Conservation (phyloP, 2,797 vertebrate genomes). For the Cuculus canorus region DNA sequence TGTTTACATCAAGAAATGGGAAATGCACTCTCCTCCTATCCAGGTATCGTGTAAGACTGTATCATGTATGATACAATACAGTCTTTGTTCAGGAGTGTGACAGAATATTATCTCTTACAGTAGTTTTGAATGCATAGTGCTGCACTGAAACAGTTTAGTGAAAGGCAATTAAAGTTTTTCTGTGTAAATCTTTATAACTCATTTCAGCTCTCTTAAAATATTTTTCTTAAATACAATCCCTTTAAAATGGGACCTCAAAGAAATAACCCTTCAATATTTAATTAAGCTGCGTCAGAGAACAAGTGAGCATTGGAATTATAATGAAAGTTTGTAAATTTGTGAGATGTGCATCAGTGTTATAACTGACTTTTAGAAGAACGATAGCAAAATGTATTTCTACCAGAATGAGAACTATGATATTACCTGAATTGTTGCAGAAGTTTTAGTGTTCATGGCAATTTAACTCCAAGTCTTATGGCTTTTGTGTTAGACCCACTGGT, state of each 20-base stretch:
- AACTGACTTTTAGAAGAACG: not conserved
- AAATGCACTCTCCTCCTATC: not conserved
- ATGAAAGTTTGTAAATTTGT: constrained; percentile 18
- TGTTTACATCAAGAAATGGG: not conserved
- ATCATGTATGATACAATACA: not conserved
- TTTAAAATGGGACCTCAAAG: not conserved
- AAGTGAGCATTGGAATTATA: not conserved
- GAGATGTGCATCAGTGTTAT: not conserved
- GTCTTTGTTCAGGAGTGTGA: not conserved
- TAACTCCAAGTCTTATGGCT: not conserved
- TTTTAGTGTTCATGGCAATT: not conserved
- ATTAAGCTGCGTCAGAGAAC: constrained; percentile 16
- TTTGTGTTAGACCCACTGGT: not conserved
- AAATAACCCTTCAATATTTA: constrained; percentile 23
- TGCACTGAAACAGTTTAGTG: not conserved
- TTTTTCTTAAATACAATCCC: not conserved
- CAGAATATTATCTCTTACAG: not conserved
- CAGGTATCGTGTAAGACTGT: not conserved
- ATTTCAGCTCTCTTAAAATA: not conserved
- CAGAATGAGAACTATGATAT: not conserved
- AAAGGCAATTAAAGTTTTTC: not conserved
- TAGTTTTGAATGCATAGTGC: not conserved
- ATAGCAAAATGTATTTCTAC: not conserved
- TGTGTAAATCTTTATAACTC: not conserved
- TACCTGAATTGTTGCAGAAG: not conserved